These are phyloP conservation scores for Schizotus pectinicornis DNA, from an alignment of 2,888 invertebrate species.

Conservation along the genomic window DNA sequence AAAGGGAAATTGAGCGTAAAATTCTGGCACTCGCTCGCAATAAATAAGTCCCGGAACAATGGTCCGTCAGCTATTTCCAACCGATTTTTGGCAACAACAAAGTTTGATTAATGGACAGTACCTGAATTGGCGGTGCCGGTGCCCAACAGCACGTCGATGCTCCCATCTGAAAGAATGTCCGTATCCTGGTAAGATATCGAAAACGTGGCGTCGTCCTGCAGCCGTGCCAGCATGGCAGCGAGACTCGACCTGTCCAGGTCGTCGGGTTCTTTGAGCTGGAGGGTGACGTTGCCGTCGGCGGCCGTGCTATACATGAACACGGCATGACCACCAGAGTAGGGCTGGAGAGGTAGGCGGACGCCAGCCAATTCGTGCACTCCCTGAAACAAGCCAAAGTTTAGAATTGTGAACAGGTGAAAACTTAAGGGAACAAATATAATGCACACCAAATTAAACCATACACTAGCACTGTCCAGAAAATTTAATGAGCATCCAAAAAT, in stretches of 20 bases:
- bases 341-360: conserved; percentile 62
- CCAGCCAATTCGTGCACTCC: conserved; percentile 56
- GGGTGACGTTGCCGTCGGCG: conserved; percentile 68
- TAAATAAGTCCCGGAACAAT: too few relatives aligned
- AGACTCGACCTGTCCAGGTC: conserved; percentile 58
- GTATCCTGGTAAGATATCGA: conserved; percentile 78
- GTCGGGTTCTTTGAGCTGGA: conserved; percentile 68
- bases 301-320: conserved; percentile 75
- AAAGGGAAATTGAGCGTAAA: too few relatives aligned
- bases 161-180: conserved; percentile 71
- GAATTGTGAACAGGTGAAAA: too few relatives aligned
- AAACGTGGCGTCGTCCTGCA: conserved; percentile 70
- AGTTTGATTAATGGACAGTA: conserved; percentile 30
- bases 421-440: too few relatives aligned
- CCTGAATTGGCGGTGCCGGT: conserved; percentile 62
- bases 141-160: conserved; percentile 65
- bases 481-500: too few relatives aligned
- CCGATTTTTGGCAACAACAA: background rate
- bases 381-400: conserved; percentile 42
- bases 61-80: too few relatives aligned
- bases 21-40: too few relatives aligned
- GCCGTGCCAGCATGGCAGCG: conserved; percentile 59
- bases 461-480: too few relatives aligned
- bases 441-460: too few relatives aligned
- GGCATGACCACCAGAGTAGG: conserved; percentile 65